Evolutionary conservation across 2,797 vertebrate genomes (phyloP).

Genomic region (Eptatretus atami): DNA sequence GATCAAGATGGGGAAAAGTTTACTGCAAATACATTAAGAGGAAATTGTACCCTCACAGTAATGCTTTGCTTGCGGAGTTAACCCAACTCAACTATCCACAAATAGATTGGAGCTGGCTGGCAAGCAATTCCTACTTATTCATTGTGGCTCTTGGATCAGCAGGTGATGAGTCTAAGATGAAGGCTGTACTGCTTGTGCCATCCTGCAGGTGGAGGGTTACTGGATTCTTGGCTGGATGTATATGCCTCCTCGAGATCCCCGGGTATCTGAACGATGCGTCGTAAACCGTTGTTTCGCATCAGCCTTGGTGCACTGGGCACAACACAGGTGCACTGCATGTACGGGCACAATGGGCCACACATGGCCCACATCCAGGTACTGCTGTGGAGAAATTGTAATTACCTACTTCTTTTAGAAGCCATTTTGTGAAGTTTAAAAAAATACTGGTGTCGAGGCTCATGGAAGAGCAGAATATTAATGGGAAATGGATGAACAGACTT

Average conservation of each 20-base stretch:
- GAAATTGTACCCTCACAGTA: too few relatives aligned
- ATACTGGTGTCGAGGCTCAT: too few relatives aligned
- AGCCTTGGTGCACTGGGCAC: constrained; percentile 53
- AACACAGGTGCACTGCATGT: constrained; percentile 89
- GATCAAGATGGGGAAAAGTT: too few relatives aligned
- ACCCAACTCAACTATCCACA: too few relatives aligned
- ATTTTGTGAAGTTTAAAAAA: neutral
- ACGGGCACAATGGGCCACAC: constrained; percentile 83
- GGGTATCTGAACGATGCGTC: constrained; percentile 77
- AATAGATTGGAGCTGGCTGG: too few relatives aligned
- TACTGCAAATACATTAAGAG: too few relatives aligned
- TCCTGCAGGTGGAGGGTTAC: constrained; percentile 47
- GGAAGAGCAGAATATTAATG: too few relatives aligned
- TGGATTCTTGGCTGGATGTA: constrained; percentile 99
- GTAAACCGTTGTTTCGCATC: constrained; percentile 68
- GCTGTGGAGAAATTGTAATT: too few relatives aligned
- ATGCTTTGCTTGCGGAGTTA: too few relatives aligned
- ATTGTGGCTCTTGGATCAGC: too few relatives aligned
- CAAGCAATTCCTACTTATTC: too few relatives aligned
- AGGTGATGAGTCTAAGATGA: too few relatives aligned
- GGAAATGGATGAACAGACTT: neutral
- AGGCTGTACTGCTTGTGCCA: neutral
- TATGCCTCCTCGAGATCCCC: constrained; percentile 72
- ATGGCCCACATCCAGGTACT: constrained; percentile 72
- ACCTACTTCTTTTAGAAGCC: neutral